Evolutionary conservation across 2,888 invertebrate genomes (phyloP).

Genomic region (Limnephilus lunatus): DNA sequence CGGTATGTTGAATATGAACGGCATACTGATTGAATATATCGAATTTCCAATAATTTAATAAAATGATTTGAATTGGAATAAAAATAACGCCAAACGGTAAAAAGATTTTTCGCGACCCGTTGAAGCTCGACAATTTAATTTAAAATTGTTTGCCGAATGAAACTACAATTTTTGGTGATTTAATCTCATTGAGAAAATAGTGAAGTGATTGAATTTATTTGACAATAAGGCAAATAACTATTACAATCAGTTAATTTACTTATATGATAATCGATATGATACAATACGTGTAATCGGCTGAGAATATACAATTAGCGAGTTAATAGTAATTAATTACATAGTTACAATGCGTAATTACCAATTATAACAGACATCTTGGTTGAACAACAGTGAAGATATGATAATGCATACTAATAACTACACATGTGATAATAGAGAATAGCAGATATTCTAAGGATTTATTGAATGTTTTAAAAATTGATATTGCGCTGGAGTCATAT

Average conservation of each 20-base stretch:
- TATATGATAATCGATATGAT: neutral
- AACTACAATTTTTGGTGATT: neutral
- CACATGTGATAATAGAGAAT: neutral
- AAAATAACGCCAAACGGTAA: neutral
- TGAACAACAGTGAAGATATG: neutral
- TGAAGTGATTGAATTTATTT: neutral
- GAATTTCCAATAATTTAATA: neutral
- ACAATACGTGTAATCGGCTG: neutral
- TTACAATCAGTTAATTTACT: too few relatives aligned
- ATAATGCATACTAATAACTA: neutral
- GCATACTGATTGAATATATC: neutral
- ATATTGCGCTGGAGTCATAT: too few relatives aligned
- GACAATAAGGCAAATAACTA: neutral
- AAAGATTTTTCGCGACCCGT: neutral
- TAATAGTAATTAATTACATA: neutral
- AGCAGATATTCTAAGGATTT: neutral
- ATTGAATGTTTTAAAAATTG: neutral
- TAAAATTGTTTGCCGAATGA: neutral
- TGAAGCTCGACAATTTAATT: neutral
- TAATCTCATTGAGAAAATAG: neutral
- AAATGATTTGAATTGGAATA: neutral
- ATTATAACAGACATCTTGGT: neutral
- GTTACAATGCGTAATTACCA: neutral
- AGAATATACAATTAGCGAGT: neutral
- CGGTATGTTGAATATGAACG: neutral